These are phyloP conservation scores for Chlamydotis undulata DNA, from an alignment of 2,113 vertebrate species.

Conservation along the genomic window DNA sequence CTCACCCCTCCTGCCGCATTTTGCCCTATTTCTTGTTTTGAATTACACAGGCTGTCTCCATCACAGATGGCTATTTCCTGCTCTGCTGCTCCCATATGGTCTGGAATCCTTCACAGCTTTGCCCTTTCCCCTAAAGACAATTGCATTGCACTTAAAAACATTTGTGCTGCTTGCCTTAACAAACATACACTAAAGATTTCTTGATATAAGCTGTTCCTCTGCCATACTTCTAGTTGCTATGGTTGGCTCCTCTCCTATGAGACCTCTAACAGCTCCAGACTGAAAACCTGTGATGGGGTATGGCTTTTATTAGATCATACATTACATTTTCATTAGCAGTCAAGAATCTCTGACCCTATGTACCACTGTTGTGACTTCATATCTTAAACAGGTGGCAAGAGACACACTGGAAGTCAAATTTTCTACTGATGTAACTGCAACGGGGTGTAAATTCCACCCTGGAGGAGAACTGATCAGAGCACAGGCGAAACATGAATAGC, in stretches of 20 bases:
- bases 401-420: neutral
- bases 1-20: neutral
- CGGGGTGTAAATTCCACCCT: neutral
- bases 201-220: neutral
- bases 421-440: neutral
- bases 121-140: conserved; percentile 1
- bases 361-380: neutral
- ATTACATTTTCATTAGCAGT: neutral
- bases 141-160: neutral
- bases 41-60: neutral
- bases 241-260: neutral
- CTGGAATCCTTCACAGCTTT: conserved; percentile 17
- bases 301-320: neutral
- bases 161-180: conserved; percentile 6
- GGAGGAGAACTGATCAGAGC: neutral
- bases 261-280: neutral
- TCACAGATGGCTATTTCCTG: neutral
- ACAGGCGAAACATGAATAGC: neutral
- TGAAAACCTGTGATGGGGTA: neutral
- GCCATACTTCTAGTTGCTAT: neutral
- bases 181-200: neutral
- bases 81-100: neutral
- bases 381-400: neutral
- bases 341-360: neutral
- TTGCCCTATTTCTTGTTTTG: neutral